Evolutionary conservation across 1,140 invertebrate species (phyloP), one percentile per base, ranked within the genome.

Genomic region (Ostrea denselamellosa): DNA sequence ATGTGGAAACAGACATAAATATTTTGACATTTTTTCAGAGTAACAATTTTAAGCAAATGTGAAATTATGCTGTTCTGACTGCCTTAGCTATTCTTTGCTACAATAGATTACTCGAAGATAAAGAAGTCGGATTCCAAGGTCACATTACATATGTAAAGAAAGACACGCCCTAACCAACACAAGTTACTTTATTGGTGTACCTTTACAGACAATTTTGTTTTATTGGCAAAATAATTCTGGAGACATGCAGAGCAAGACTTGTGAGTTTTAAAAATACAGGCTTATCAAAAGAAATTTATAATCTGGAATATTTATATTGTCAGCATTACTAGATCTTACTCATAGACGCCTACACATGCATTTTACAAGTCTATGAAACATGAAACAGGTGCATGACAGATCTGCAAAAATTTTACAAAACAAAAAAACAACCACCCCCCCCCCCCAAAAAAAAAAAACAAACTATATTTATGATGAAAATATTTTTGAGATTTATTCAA

Each of bases 1-100:
- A 77, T 77, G 10, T 77, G 68, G 28, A 77, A n/a, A 62, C 58
- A 77, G 68, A 77, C 68, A 34, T 10, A 77, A 77, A 77, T 77
- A 77, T 77, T 77, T 77, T 77, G 68, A 77, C 68, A 77, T 77
- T 12, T 77, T 77, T 34, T 34, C 68, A 2, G 22, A 28, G 25
- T 14, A 77, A 77, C 9, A 25, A 25, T 77, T 34, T 28, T 14
- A 10, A 62, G 25, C 25, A 28, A 77, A 10, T 62, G 56, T 62
- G 56, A 62, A 44, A 25, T 28, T 25, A 28, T 77, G 22, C 3
- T 3, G 28, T 77, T 34, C 28, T 28, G 68, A 25, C 68, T 34
- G 25, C 5, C 2, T 44, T 1, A 44, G 34, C 34, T 5, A 77
- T 77, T 77, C 28, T 25, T 77, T 77, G 28, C 34, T 2, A 44